Base-by-base conservation (phyloP, 2,797 vertebrate genomes). In the Gallinago stenura region DNA sequence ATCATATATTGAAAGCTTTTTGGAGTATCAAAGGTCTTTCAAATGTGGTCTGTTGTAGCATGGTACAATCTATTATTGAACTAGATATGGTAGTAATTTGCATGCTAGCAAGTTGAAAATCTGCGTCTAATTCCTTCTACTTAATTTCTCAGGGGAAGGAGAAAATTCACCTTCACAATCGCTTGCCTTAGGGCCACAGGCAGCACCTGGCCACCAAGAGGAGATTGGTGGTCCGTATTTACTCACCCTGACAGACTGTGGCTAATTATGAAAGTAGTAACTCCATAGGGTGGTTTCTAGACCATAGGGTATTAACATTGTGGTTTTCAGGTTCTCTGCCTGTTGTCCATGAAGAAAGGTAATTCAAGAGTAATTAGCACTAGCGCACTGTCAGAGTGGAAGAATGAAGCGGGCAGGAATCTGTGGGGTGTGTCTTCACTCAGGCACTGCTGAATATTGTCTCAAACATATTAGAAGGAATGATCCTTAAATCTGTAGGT, bases 231-330 rank as follows among this genome's bases (percentile, higher is more conserved):
- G 19, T 64, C 31, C 12, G 0, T 61, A n/a, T n/a, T 68, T 69
- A 41, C 17, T 61, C 15, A 53, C 1, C 1, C 13, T 54, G 46
- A 26, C 25, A 33, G 11, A 13, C 15, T 19, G 72, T 31, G 57
- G 6, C 41, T 82, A 12, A 43, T 54, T 45, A 50, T 14, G 10
- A 41, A 18, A 9, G 30, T 30, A 18, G 12, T 37, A 21, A 24
- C 43, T 51, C 37, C 25, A 1, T 18, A 7, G 24, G 6, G 8
- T 82, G 35, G 8, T 45, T 87, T 75, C 35, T 69, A 26, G 30
- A 31, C 54, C 16, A 7, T 8, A 57, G 35, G 15, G n/a, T 2
- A 3, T 58, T 54, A 45, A 7, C 18, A 33, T 9, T 0, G 0
- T 10, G 4, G 50, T 70, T 83, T 77, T 73, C 30, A 37, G 37